A percentile compares a stretch with the other conserved stretches of the same genome.
phyloP scores from a whole-genome alignment of 2,113 vertebrate genomes.

The Gavia stellata region DNA sequence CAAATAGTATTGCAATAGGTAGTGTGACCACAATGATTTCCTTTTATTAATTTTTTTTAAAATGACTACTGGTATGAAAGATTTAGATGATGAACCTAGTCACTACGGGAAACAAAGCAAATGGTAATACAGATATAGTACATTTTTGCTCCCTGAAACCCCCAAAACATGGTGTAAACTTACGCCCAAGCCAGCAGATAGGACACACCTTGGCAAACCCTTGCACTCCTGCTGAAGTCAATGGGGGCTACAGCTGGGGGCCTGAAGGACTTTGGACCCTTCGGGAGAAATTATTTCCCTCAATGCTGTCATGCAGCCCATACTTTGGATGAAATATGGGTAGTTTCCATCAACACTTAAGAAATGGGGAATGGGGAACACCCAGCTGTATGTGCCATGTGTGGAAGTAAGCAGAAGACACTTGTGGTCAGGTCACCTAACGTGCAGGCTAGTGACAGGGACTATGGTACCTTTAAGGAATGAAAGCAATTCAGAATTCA shows the following conservation, averaged over 20 bases:
- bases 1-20: not conserved
- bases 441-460: not conserved
- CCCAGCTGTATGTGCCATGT: not conserved
- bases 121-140: not conserved
- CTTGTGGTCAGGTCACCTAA: not conserved
- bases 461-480: not conserved
- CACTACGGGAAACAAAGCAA: not conserved
- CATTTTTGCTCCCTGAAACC: not conserved
- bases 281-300: not conserved
- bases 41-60: not conserved
- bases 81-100: not conserved
- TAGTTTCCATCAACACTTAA: not conserved
- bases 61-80: not conserved
- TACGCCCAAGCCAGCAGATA: not conserved
- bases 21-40: not conserved
- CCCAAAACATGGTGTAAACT: not conserved
- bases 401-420: not conserved
- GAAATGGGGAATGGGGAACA: not conserved
- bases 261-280: not conserved
- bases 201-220: not conserved
- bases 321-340: not conserved
- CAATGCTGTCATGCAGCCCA: not conserved
- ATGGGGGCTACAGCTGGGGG: not conserved
- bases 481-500: not conserved
- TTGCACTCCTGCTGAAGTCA: not conserved